Evolutionary conservation across 2,797 vertebrate species (phyloP).

Genomic region (Fratercula arctica): DNA sequence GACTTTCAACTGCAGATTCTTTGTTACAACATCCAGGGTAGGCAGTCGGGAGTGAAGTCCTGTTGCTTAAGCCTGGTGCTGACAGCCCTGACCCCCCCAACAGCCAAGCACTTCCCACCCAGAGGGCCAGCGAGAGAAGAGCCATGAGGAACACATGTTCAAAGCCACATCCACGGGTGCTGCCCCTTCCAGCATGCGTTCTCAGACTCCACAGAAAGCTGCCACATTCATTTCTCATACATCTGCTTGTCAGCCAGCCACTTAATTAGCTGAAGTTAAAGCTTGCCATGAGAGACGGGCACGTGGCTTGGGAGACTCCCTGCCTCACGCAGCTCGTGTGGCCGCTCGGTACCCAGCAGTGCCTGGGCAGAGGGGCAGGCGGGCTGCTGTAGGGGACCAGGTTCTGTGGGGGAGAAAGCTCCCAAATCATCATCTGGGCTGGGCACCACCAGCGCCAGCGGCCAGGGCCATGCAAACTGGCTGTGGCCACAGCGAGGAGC

Average conservation of each 20-base stretch:
- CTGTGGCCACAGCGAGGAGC: neutral
- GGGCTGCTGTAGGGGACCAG: neutral
- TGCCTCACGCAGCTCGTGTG: fast-evolving
- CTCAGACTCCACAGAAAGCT: neutral
- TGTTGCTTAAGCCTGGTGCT: neutral
- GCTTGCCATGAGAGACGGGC: neutral
- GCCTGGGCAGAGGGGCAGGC: neutral
- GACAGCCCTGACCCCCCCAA: neutral
- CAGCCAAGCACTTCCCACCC: neutral
- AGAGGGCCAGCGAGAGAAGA: neutral
- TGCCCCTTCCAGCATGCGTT: fast-evolving
- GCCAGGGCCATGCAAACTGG: neutral
- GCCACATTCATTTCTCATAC: neutral
- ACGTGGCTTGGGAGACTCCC: neutral
- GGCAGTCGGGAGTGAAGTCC: neutral
- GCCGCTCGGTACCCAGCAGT: neutral
- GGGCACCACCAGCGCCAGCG: neutral
- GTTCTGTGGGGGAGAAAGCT: neutral
- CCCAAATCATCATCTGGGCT: neutral
- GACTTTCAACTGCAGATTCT: neutral
- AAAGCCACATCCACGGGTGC: neutral
- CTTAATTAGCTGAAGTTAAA: slow-evolving; percentile 1
- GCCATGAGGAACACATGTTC: neutral
- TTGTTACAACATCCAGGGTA: neutral
- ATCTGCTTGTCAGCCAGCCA: neutral